A percentile compares a stretch with the other conserved stretches of the same genome.
phyloP scores from a whole-genome alignment of 2,888 invertebrate genomes.

The Stegana nigrithorax region DNA sequence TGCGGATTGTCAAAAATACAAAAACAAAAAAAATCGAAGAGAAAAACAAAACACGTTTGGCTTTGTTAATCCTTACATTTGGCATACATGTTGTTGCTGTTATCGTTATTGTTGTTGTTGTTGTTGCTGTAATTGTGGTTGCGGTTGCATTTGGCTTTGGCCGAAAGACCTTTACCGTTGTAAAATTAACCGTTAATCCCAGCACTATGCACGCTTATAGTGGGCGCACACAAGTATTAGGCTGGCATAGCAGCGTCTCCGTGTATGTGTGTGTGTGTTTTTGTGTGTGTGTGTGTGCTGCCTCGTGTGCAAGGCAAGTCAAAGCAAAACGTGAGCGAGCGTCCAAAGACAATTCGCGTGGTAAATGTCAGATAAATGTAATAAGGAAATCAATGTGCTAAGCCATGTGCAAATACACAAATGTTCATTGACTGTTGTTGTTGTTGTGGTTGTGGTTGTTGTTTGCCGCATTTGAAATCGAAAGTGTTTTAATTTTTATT shows the following conservation, averaged over 20 bases:
- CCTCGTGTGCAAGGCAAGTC: too few relatives aligned
- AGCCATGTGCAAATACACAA: constrained; percentile 40
- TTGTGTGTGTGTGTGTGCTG: constrained; percentile 31
- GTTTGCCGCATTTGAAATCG: constrained; percentile 45
- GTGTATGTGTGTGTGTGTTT: constrained; percentile 20
- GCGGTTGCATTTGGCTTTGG: constrained; percentile 21
- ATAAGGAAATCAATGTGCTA: constrained; percentile 58
- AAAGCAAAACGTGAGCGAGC: constrained; percentile 54
- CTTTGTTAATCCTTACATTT: constrained; percentile 12
- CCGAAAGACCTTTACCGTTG: constrained; percentile 41
- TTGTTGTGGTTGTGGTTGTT: constrained; percentile 35
- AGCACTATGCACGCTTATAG: too few relatives aligned
- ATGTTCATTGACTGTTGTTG: constrained; percentile 29
- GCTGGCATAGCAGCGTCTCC: constrained; percentile 46
- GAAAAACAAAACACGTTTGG: not conserved
- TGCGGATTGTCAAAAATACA: too few relatives aligned
- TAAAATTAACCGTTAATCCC: too few relatives aligned
- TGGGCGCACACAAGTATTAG: too few relatives aligned
- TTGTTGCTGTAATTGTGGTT: too few relatives aligned
- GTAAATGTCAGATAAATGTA: too few relatives aligned
- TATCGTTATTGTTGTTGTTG: too few relatives aligned
- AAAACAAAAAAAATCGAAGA: not conserved
- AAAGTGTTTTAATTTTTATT: too few relatives aligned
- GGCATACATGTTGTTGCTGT: constrained; percentile 26
- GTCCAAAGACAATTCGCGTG: too few relatives aligned